These are phyloP conservation scores for Falco concolor DNA, from an alignment of 2,797 vertebrate species.

Conservation along the genomic window DNA sequence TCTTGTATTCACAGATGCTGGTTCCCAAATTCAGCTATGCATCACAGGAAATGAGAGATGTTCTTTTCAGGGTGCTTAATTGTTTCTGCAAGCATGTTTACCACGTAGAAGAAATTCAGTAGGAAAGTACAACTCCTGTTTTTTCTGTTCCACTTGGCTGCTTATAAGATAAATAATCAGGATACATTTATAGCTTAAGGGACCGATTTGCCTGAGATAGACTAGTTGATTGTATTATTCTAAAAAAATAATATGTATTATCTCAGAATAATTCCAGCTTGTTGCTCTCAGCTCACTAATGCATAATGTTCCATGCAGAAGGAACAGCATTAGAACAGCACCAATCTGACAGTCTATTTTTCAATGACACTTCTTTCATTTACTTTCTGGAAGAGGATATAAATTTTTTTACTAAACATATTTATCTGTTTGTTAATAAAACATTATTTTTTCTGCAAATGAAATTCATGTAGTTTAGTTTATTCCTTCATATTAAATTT, in stretches of 20 bases:
- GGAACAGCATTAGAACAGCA: neutral
- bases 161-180: slow-evolving; percentile 62
- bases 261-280: slow-evolving; percentile 52
- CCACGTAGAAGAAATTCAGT: slow-evolving; percentile 37
- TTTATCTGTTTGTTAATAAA: neutral
- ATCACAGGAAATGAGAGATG: slow-evolving; percentile 35
- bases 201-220: slow-evolving; percentile 42
- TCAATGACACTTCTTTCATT: slow-evolving; percentile 35
- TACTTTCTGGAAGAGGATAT: neutral
- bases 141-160: slow-evolving; percentile 36
- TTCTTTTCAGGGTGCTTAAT: slow-evolving; percentile 46
- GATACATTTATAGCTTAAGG: slow-evolving; percentile 55
- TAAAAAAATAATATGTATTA: slow-evolving; percentile 42
- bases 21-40: slow-evolving; percentile 22
- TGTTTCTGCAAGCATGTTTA: slow-evolving; percentile 52
- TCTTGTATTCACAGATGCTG: neutral
- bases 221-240: slow-evolving; percentile 57
- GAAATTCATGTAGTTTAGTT: neutral
- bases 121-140: slow-evolving; percentile 26
- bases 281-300: slow-evolving; percentile 38
- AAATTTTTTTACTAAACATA: slow-evolving; percentile 11
- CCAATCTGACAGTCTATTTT: slow-evolving; percentile 49
- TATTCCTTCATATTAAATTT: slow-evolving; percentile 5
- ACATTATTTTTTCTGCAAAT: neutral
- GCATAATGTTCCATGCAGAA: slow-evolving; percentile 9